Base-by-base conservation (phyloP, 2,113 vertebrate species). In the Pituophis catenifer region DNA sequence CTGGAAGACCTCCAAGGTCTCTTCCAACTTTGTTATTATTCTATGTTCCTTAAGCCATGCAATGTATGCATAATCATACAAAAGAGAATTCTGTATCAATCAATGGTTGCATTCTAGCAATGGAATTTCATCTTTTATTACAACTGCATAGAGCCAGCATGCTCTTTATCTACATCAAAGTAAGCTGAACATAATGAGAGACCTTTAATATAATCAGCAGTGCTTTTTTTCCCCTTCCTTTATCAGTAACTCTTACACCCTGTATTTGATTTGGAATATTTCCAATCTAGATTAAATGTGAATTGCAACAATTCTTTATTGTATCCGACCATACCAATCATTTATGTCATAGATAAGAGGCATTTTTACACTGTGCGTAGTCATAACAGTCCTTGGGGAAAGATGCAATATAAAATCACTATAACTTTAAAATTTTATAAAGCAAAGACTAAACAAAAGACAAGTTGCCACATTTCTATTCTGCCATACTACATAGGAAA, bases 261-360 rank as follows among this genome's bases (percentile, higher is more conserved):
- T 89, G 13, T 91, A 91, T 54, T 81, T 95, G 94, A 96, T 92
- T 48, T 65, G 94, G 93, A 96, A 97, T 90, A 90, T 53, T 95
- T 96, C 0, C 0, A 95, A 75, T 89, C 50, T 85, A 70, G 65
- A 48, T 95, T 90, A 50, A 97, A 95, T 81, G 92, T 86, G 95
- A 96, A 92, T 93, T 95, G 50, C 90, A 95, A 93, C 58, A 95
- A 81, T 12, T 70, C 48, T 94, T 93, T 81, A 91, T 58, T 59
- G 55, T 86, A 86, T 92, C 58, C 21, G 90, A 53, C 65, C 50
- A 95, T 95, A 94, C 52, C 93, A 94, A 94, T 88, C 65, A 59
- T 65, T 53, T 9, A 33, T 89, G 0, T 90, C 93, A 95, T 86
- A 89, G 93, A 94, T 93, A 94, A 96, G 87, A 94, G 95, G 92